A percentile compares a stretch with the other conserved stretches of the same genome.
phyloP scores from a whole-genome alignment of 2,113 vertebrate genomes.

The Cyanistes caeruleus region DNA sequence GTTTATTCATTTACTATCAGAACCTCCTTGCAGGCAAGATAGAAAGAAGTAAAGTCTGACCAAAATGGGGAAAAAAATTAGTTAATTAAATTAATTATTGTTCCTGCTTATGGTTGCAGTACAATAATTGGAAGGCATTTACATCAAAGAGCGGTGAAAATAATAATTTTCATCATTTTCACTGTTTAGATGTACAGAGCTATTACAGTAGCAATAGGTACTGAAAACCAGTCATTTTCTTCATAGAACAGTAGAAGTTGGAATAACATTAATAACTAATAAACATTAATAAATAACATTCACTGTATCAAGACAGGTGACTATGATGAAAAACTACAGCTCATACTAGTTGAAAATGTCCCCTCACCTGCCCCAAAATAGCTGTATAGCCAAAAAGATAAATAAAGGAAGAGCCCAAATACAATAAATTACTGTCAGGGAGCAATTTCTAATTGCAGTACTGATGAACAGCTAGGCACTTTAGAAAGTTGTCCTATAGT shows the following conservation, averaged over 20 bases:
- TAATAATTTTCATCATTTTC: background rate
- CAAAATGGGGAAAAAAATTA: background rate
- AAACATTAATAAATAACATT: background rate
- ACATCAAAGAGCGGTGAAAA: background rate
- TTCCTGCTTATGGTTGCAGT: background rate
- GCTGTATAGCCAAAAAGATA: background rate
- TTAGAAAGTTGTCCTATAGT: background rate
- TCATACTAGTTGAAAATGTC: background rate
- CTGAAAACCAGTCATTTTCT: background rate
- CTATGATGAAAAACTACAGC: background rate
- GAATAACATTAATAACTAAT: no score
- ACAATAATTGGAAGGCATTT: background rate
- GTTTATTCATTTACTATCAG: background rate
- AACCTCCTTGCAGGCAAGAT: background rate
- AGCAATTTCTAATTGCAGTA: background rate
- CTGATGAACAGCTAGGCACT: background rate
- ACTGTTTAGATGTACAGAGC: background rate
- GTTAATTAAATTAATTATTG: background rate
- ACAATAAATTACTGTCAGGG: background rate
- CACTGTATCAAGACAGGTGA: background rate
- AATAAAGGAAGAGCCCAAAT: background rate
- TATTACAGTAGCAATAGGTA: background rate
- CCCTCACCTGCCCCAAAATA: background rate
- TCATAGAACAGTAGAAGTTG: background rate
- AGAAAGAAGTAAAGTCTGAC: background rate